A percentile compares a stretch with the other conserved stretches of the same genome.
phyloP scores from a whole-genome alignment of 2,888 invertebrate genomes.

The Dryocosmus kuriphilus region DNA sequence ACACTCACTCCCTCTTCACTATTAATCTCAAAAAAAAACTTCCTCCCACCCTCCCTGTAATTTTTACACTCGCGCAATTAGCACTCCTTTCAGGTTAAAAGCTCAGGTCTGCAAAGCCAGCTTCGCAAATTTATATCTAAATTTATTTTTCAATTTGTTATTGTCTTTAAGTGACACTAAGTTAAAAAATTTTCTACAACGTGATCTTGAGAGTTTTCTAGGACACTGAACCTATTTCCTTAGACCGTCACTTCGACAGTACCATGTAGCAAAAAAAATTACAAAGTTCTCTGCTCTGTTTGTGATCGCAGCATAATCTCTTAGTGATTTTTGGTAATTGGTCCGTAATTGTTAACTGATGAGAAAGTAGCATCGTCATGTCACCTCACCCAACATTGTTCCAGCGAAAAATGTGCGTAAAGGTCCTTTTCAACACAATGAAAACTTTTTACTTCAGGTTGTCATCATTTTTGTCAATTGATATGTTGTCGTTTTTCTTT shows the following conservation, averaged over 20 bases:
- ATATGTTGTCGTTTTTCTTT: not conserved
- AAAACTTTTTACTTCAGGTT: not conserved
- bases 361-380: conserved; percentile 59
- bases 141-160: conserved; percentile 4
- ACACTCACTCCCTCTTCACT: conserved; percentile 37
- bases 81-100: not conserved
- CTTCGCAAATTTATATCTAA: conserved; percentile 26
- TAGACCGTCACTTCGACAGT: not conserved
- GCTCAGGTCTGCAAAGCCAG: conserved; percentile 1
- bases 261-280: not conserved
- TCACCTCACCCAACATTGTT: conserved; percentile 74
- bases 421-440: not conserved
- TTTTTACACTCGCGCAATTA: not conserved
- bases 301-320: conserved; percentile 27
- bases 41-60: conserved; percentile 39
- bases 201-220: conserved; percentile 5
- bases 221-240: not conserved
- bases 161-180: too few species aligned
- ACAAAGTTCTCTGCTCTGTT: conserved; percentile 48
- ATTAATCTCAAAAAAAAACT: not conserved
- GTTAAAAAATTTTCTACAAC: not conserved
- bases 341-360: conserved; percentile 49
- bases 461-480: not conserved
- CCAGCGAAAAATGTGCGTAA: conserved; percentile 41
- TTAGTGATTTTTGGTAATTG: conserved; percentile 46